Evolutionary conservation across 2,797 vertebrate genomes (phyloP), one percentile per base, ranked within the genome.

Genomic region (Epinephelus malabaricus): DNA sequence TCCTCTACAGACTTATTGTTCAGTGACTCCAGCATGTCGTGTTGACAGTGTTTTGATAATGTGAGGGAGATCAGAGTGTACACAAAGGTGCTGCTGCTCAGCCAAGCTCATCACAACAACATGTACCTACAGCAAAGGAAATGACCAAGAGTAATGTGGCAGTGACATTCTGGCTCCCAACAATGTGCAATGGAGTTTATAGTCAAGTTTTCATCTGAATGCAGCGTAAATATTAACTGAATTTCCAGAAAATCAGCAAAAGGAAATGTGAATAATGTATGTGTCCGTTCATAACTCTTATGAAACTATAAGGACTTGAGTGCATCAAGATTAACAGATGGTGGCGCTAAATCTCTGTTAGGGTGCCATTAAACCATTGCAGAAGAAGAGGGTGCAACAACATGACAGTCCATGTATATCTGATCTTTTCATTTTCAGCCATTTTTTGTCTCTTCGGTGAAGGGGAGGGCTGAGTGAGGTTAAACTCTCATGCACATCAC

Each of bases 41-140:
- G 65, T 77, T 78, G 73, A 76, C 82, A 40, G 27, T 76, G 73
- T 82, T 80, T 86, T 86, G 53, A 81, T 82, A 77, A 81, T 73
- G 80, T 54, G 65, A 61, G 63, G 58, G 38, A 53, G 76, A 62
- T 81, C 59, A 67, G 56, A 59, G 34, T 1, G 43, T 13, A 49
- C 60, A 68, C 70, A 70, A 34, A 73, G 66, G 55, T 59, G 62
- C 55, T 17, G 71, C 64, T 65, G 82, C 68, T 83, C 73, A 63
- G 77, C 65, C 67, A 61, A 54, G 73, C 60, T 82, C 79, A 73
- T 63, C 74, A 62, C 55, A 64, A 76, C 67, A 79, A 34, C 72
- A 50, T 61, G 78, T 56, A 66, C 61, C 53, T 30, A 66, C 78
- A 69, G 65, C 49, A 63, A 27, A 68, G 50, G 23, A 75, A 75